Evolutionary conservation across 2,113 vertebrate genomes (phyloP).

Genomic region (Carassius auratus): DNA sequence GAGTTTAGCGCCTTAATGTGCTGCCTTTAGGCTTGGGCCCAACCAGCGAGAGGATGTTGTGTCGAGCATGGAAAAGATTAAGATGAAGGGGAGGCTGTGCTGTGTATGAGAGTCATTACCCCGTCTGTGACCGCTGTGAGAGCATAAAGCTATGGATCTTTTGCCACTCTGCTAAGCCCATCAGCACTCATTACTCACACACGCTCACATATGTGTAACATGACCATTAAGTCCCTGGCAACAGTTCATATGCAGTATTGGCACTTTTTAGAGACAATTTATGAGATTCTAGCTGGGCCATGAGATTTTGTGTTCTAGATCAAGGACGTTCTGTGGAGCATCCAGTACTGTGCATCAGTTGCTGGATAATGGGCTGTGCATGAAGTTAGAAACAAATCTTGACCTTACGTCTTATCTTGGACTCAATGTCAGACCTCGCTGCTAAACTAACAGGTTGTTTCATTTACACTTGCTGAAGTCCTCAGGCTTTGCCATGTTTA

Average conservation of each 20-base stretch:
- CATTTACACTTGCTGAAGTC: not conserved
- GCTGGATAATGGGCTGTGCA: conserved; percentile 1
- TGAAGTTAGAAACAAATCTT: not conserved
- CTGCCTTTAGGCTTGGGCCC: conserved; percentile 26
- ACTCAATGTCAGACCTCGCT: not conserved
- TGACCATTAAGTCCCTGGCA: conserved; percentile 34
- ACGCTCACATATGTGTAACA: conserved; percentile 12
- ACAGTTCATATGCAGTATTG: conserved; percentile 17
- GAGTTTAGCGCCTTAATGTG: conserved; percentile 31
- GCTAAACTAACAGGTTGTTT: not conserved
- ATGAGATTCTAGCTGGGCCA: conserved; percentile 20
- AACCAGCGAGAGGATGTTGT: conserved; percentile 2
- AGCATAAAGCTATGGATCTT: conserved; percentile 44
- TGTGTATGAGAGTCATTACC: conserved; percentile 41
- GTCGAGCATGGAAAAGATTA: conserved; percentile 27
- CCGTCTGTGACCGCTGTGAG: conserved; percentile 45
- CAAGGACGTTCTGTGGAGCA: conserved; percentile 27
- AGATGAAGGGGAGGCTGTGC: conserved; percentile 6
- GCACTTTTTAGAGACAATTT: not conserved
- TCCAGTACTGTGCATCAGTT: not conserved
- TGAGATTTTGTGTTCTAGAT: conserved; percentile 32
- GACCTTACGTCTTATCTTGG: conserved; percentile 28
- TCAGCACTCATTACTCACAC: conserved; percentile 45
- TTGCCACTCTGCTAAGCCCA: conserved; percentile 50
- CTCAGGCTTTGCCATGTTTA: not conserved